A percentile compares a stretch with the other conserved stretches of the same genome.
Conservation (phyloP, 2,797 vertebrate genomes). For the Yasuhikotakia modesta region DNA sequence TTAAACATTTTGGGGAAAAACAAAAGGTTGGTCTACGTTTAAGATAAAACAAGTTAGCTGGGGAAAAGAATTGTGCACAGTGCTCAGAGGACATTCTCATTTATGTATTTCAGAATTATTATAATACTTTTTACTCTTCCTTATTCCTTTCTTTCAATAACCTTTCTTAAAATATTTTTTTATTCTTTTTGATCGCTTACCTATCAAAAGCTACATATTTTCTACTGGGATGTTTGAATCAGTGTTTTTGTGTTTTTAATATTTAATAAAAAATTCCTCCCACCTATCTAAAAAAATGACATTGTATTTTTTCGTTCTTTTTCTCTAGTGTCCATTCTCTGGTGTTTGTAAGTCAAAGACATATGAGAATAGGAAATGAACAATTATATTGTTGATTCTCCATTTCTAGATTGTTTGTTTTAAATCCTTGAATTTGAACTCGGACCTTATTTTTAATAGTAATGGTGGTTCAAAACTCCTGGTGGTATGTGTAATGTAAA, state of each 20-base stretch:
- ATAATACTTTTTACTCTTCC: conserved; percentile 79
- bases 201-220: conserved; percentile 84
- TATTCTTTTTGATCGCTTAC: conserved; percentile 53
- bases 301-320: conserved; percentile 60
- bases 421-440: conserved; percentile 33
- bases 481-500: conserved; percentile 70
- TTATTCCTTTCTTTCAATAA: conserved; percentile 70
- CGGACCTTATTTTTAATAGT: conserved; percentile 19
- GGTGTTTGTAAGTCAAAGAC: conserved; percentile 27
- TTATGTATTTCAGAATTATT: conserved; percentile 80
- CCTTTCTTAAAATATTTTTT: conserved; percentile 72
- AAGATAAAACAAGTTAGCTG: conserved; percentile 72
- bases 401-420: conserved; percentile 20
- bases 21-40: conserved; percentile 76
- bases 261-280: conserved; percentile 67
- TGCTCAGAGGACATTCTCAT: conserved; percentile 82
- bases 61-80: conserved; percentile 81
- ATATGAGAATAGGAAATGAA: conserved; percentile 19
- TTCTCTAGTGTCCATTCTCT: conserved; percentile 46
- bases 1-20: conserved; percentile 65
- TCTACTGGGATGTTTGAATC: conserved; percentile 83
- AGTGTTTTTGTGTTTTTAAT: conserved; percentile 73
- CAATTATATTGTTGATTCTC: conserved; percentile 33
- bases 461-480: conserved; percentile 30
- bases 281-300: conserved; percentile 66